Base-by-base conservation (phyloP, 2,888 invertebrate genomes). In the Girardia tigrina region DNA sequence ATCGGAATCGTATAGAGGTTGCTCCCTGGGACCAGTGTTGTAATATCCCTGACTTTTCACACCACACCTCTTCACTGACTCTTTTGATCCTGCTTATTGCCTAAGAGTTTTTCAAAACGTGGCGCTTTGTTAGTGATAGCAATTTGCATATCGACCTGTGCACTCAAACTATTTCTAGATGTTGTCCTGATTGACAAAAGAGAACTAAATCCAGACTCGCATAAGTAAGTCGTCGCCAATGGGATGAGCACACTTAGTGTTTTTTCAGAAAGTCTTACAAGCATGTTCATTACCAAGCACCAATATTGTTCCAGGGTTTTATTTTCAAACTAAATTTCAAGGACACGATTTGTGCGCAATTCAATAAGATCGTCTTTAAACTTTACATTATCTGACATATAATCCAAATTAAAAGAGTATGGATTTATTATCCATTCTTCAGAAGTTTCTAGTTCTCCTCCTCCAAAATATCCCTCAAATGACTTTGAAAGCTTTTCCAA, bases 341-440 rank as follows among this genome's bases (percentile, higher is more conserved):
- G 4, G 2, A 2, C n/a, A 69, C 8, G 2, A 12, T 36, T 29
- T 72, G 28, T 36, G 36, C 20, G 73, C 6, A 73, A 20, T 26
- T 73, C 70, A 73, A 73, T 70, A 8, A 73, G 36, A 73, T 73
- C 36, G n/a, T 73, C 73, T 72, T 73, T 73, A 6, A 29, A 12
- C 69, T n/a, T 12, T 69, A 69, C n/a, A 72, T 12, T 20, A 73
- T 73, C 20, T 16, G n/a, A n/a, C 72, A 73, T 73, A 1, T 4
- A 12, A 8, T 73, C 23, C 72, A 73, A 4, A 29, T 73, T 73
- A 20, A 12, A 73, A 27, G 26, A 1, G 69, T 69, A 73, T 28
- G 73, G 73, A 36, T 42, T 70, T 12, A 72, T 2, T 28, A 73
- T 73, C 73, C 73, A 73, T 29, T 14, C 26, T 8, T 73, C 72